Conservation (phyloP, 2,888 invertebrate species). For the Phytoseiulus persimilis region DNA sequence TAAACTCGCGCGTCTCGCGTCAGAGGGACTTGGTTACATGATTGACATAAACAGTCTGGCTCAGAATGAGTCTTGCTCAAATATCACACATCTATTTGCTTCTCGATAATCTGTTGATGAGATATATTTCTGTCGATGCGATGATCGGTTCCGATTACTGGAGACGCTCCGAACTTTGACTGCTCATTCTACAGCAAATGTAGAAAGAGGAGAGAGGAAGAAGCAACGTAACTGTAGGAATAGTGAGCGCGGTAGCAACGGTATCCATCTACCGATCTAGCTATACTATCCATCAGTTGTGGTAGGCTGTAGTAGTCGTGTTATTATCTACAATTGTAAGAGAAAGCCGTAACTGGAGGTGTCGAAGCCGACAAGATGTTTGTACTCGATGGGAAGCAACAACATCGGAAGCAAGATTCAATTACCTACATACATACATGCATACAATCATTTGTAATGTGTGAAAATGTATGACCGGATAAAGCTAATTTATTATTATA, state of each 20-base stretch:
- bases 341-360: neutral
- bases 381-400: neutral
- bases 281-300: neutral
- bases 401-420: conserved; percentile 5
- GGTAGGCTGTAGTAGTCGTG: neutral
- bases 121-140: neutral
- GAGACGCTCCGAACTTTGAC: neutral
- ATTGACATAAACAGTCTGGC: neutral
- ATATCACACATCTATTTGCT: neutral
- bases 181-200: neutral
- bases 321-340: neutral
- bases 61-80: conserved; percentile 5
- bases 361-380: neutral
- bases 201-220: neutral
- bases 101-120: neutral
- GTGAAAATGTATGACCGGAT: conserved; percentile 5
- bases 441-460: conserved; percentile 5
- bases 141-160: neutral
- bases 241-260: neutral
- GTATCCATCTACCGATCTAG: neutral
- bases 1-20: neutral
- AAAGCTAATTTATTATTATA: conserved; percentile 5
- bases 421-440: neutral
- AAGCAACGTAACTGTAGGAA: neutral
- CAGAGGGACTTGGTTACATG: neutral